Evolutionary conservation across 2,797 vertebrate genomes (phyloP).

Genomic region (Podargus strigoides): DNA sequence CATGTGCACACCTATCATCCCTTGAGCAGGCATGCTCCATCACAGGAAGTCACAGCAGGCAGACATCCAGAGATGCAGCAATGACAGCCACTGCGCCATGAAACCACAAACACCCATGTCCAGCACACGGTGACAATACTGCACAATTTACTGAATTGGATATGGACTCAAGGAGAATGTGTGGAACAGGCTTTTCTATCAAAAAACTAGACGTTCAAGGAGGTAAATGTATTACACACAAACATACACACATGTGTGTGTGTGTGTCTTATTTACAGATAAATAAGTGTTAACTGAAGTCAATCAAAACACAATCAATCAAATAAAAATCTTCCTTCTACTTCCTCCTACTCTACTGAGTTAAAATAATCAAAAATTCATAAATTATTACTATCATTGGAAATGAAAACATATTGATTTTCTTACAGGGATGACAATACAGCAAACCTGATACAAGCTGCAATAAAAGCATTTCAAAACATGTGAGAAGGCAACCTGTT

Average conservation of each 20-base stretch:
- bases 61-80: fast-evolving
- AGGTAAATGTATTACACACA: not conserved
- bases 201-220: not conserved
- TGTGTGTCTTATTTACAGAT: not conserved
- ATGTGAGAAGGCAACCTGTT: not conserved
- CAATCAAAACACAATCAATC: not conserved
- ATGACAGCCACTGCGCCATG: fast-evolving
- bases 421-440: not conserved
- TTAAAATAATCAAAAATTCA: not conserved
- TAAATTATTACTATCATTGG: not conserved
- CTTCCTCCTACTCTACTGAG: not conserved
- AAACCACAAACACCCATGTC: not conserved
- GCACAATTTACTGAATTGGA: not conserved
- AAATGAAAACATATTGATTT: constrained; percentile 16
- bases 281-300: not conserved
- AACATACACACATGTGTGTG: not conserved
- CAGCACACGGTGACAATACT: not conserved
- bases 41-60: not conserved
- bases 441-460: not conserved
- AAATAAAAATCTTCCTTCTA: not conserved
- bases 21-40: fast-evolving
- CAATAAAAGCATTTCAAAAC: not conserved
- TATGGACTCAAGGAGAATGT: not conserved
- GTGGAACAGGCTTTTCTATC: not conserved
- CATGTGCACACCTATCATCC: not conserved